Percentiles rank a stretch among this genome's conserved stretches.
These are phyloP conservation scores for Sipha maydis DNA, from an alignment of 2,888 invertebrate species.

Conservation along the genomic window DNA sequence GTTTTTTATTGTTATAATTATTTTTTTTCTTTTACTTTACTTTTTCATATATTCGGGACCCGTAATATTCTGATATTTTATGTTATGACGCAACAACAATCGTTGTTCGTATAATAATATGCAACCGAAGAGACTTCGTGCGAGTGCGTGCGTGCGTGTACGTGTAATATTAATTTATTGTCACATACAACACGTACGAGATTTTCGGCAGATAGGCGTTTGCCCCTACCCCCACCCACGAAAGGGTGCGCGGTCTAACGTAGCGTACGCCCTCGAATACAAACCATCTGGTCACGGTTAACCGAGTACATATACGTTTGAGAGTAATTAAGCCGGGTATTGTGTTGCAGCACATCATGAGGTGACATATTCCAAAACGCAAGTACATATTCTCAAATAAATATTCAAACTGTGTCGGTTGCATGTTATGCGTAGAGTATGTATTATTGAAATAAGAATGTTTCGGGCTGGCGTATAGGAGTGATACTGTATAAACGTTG, in stretches of 20 bases:
- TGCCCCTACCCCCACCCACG: background rate
- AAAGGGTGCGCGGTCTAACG: slow-evolving; percentile 53
- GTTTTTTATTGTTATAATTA: background rate
- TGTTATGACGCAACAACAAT: background rate
- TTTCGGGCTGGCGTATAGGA: slow-evolving; percentile 36
- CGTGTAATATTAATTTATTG: background rate
- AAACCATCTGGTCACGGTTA: slow-evolving; percentile 60
- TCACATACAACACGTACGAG: background rate
- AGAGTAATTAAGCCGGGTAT: slow-evolving; percentile 57
- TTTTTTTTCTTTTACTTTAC: background rate
- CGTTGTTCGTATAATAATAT: background rate
- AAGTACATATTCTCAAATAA: background rate
- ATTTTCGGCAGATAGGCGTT: background rate
- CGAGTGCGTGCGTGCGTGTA: background rate
- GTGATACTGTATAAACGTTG: slow-evolving; percentile 57
- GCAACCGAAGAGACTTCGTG: background rate
- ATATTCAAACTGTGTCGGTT: slow-evolving; percentile 4
- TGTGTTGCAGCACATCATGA: slow-evolving; percentile 43
- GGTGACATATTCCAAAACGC: slow-evolving; percentile 31
- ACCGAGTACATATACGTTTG: slow-evolving; percentile 28
- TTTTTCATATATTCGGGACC: background rate
- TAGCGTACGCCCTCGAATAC: slow-evolving; percentile 39
- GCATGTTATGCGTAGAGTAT: background rate
- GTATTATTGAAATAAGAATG: background rate
- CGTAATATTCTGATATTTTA: background rate